Conservation (phyloP, 2,888 invertebrate species). For the Pandemis heparana region DNA sequence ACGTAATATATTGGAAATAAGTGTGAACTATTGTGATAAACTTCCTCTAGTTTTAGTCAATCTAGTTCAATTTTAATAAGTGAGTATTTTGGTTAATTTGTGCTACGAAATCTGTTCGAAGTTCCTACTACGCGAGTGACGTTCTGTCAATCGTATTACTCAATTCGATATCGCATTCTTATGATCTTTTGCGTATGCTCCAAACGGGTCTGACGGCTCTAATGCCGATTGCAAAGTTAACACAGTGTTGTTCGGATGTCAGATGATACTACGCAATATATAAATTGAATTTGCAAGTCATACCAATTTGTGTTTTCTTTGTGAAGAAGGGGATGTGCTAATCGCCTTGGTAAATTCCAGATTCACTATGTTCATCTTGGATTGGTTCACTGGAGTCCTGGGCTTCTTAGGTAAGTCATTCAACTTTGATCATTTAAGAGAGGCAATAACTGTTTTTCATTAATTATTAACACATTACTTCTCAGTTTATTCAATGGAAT, state of each 20-base stretch:
- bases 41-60: conserved; percentile 77
- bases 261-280: conserved; percentile 62
- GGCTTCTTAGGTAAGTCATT: conserved; percentile 93
- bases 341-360: conserved; percentile 61
- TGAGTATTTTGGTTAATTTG: conserved; percentile 69
- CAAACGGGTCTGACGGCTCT: conserved; percentile 55
- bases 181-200: conserved; percentile 61
- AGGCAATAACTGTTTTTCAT: not conserved
- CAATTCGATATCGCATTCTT: conserved; percentile 74
- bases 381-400: conserved; percentile 97
- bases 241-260: conserved; percentile 52
- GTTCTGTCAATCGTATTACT: conserved; percentile 80
- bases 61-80: conserved; percentile 81
- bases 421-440: not conserved
- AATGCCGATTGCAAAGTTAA: conserved; percentile 49
- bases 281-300: conserved; percentile 74
- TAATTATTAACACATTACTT: not conserved
- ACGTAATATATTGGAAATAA: conserved; percentile 77
- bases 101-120: conserved; percentile 59
- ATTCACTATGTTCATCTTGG: conserved; percentile 96
- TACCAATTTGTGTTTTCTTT: conserved; percentile 65
- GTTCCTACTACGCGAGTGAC: conserved; percentile 75
- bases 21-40: conserved; percentile 81
- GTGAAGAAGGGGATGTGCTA: conserved; percentile 59
- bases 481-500: not conserved